Evolutionary conservation across 1,140 invertebrate genomes (phyloP).

Genomic region (Scaptomyza hsui): DNA sequence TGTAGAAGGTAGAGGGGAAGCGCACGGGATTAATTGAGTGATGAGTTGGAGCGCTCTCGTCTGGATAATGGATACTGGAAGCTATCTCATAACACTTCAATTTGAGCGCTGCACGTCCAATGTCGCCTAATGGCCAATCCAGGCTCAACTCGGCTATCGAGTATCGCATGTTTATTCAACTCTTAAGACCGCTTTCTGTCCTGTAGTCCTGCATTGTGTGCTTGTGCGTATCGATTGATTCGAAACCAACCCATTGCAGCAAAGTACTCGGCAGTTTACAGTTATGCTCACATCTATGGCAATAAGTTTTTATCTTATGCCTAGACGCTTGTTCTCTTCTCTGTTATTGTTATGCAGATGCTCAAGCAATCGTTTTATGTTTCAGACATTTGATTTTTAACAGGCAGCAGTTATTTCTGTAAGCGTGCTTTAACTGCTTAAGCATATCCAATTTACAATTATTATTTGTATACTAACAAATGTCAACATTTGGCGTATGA

Average conservation of each 20-base stretch:
- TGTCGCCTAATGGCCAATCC: constrained; percentile 26
- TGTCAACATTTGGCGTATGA: no score
- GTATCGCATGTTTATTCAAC: constrained; percentile 25
- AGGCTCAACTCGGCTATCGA: background rate
- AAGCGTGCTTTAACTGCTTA: background rate
- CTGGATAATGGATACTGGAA: constrained; percentile 36
- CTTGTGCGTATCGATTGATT: background rate
- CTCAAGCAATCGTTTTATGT: constrained; percentile 13
- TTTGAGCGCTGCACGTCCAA: constrained; percentile 21
- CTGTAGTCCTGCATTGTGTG: no score
- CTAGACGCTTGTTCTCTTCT: background rate
- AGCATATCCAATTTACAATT: no score
- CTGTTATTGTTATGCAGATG: constrained; percentile 18
- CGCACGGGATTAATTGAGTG: constrained; percentile 42
- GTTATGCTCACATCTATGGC: constrained; percentile 10
- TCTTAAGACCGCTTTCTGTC: constrained; percentile 10
- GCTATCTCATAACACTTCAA: constrained; percentile 45
- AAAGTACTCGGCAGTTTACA: constrained; percentile 17
- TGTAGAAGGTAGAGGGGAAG: no score
- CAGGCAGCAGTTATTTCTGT: background rate
- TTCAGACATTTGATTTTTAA: background rate
- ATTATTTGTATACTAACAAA: no score
- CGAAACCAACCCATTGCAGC: background rate
- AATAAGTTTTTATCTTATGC: constrained; percentile 4
- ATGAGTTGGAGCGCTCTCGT: constrained; percentile 33